Base-by-base conservation (phyloP, 2,888 invertebrate genomes). In the Itoplectis maculator region DNA sequence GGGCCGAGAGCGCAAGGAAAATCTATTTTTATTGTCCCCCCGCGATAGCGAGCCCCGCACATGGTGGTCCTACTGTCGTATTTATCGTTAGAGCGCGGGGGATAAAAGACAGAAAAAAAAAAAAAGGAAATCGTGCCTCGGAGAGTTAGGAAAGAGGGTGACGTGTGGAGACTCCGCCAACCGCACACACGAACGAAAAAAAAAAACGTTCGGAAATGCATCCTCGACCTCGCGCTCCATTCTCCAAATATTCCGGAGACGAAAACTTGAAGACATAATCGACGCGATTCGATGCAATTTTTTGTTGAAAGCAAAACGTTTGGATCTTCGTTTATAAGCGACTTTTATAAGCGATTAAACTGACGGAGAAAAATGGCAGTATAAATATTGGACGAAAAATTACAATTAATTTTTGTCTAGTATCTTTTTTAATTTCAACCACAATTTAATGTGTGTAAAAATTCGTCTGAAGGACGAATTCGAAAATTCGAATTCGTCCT, bases 11-110 rank as follows among this genome's bases (percentile, higher is more conserved):
- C 84, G 68, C 86, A 86, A 85, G 83, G 87, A 86, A 87, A 88
- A 88, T 89, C 89, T 89, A 90, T 90, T 91, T 89, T 90, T 91
- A 91, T 91, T 89, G 88, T 90, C 88, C 86, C 86, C 86, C 84
- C 79, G 72, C 84, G 87, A 86, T 88, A 85, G 88, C 84, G 86
- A 84, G 85, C 84, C 66, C 56, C 78, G 47, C 29, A 73, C 65
- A 78, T 82, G 47, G 47, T 45, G 72, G 76, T 69, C 42, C 47
- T 49, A 20, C 49, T 47, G 61, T 37, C 73, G 73, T 73, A 73
- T 73, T 86, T 86, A 86, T 83, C 82, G 75, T 81, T 74, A 47
- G 11, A 81, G 80, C 45, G 73, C 65, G 20, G 72, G 40, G 61
- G 20, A 15, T n/a, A 63, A 61, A 68, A 69, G 37, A 47, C 20